phyloP scores from a whole-genome alignment of 2,113 vertebrate species.

The Polypterus bichir region DNA sequence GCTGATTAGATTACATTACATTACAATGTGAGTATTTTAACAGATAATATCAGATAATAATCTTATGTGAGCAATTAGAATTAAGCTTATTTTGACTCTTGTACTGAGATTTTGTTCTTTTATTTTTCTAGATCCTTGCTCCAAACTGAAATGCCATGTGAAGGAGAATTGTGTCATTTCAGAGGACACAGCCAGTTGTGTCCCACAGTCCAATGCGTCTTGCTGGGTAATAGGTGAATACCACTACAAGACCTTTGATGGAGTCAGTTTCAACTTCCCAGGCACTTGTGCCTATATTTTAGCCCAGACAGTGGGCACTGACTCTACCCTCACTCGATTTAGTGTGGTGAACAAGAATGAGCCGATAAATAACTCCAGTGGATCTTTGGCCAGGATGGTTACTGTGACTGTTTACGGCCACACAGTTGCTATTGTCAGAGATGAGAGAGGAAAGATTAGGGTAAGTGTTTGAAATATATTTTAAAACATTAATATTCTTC shows the following conservation, averaged over 20 bases:
- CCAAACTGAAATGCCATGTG: slow-evolving; percentile 16
- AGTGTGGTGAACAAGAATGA: slow-evolving; percentile 25
- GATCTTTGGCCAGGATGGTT: slow-evolving; percentile 14
- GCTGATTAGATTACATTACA: too few relatives aligned
- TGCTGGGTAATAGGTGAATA: slow-evolving; percentile 34
- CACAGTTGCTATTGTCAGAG: slow-evolving; percentile 14
- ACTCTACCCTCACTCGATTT: slow-evolving; percentile 28
- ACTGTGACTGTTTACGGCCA: slow-evolving; percentile 18
- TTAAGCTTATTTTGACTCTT: too few relatives aligned
- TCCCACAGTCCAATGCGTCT: slow-evolving; percentile 14
- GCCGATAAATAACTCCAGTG: slow-evolving; percentile 4
- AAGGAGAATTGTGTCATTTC: slow-evolving; percentile 22
- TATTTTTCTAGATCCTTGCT: slow-evolving; percentile 20
- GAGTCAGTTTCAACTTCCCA: slow-evolving; percentile 30
- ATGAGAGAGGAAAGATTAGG: slow-evolving; percentile 12
- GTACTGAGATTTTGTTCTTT: not conserved
- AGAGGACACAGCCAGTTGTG: slow-evolving; percentile 15
- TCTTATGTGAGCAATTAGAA: too few relatives aligned
- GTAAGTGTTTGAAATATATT: slow-evolving; percentile 9
- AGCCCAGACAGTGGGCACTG: slow-evolving; percentile 25
- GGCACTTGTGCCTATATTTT: slow-evolving; percentile 37
- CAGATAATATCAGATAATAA: too few relatives aligned
- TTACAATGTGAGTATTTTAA: too few relatives aligned
- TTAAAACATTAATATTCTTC: too few relatives aligned
- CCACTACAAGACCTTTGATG: slow-evolving; percentile 42